These are phyloP conservation scores for Lanius ludovicianus DNA, from an alignment of 2,113 vertebrate genomes.

Conservation along the genomic window DNA sequence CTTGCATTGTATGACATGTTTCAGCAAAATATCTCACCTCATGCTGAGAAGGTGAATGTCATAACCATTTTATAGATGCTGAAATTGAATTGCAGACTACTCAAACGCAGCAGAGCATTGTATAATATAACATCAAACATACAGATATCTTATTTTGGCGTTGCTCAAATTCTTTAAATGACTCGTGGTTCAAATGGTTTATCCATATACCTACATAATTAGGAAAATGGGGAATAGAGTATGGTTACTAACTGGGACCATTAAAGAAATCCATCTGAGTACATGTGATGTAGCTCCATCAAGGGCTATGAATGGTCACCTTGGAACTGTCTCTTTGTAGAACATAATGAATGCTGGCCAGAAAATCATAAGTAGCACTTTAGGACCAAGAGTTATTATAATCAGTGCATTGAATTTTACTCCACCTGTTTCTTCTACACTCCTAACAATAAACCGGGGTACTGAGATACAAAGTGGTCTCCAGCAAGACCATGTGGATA, in stretches of 20 bases:
- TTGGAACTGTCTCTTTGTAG: neutral
- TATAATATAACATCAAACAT: neutral
- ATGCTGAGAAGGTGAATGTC: neutral
- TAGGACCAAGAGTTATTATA: neutral
- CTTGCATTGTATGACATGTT: neutral
- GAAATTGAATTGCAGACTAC: neutral
- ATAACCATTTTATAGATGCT: neutral
- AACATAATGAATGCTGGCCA: neutral
- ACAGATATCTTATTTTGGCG: neutral
- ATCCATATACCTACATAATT: neutral
- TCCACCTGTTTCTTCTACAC: neutral
- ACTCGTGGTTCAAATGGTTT: neutral
- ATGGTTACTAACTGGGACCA: neutral
- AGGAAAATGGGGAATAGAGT: neutral
- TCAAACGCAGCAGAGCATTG: neutral
- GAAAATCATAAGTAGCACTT: neutral
- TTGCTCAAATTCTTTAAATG: neutral
- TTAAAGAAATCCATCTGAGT: neutral
- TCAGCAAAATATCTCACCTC: neutral
- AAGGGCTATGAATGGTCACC: neutral
- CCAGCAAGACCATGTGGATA: neutral
- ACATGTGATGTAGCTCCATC: neutral
- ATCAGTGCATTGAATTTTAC: neutral
- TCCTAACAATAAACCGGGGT: neutral
- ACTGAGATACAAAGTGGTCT: neutral